Percentiles rank a stretch among this genome's conserved stretches.
phyloP scores from a whole-genome alignment of 1,140 invertebrate genomes.

The Bombus balteatus region DNA sequence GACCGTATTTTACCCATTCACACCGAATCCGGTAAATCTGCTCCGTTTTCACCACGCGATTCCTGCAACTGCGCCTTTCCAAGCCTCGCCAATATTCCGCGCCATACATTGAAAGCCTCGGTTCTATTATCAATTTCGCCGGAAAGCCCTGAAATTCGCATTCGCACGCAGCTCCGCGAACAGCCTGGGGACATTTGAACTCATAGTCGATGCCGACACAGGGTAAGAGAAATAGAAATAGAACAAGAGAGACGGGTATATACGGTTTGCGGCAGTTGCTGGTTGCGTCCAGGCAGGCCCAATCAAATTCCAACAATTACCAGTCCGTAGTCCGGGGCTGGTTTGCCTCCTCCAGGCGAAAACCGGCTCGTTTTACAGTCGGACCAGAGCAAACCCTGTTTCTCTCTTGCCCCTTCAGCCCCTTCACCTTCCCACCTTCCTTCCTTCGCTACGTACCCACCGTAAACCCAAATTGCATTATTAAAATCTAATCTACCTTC shows the following conservation, averaged over 20 bases:
- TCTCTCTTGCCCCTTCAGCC: not conserved
- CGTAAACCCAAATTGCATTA: slow-evolving; percentile 79
- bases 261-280: slow-evolving; percentile 16
- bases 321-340: slow-evolving; percentile 69
- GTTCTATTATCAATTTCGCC: slow-evolving; percentile 58
- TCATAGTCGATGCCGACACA: slow-evolving; percentile 29
- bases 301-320: slow-evolving; percentile 79
- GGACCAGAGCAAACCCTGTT: slow-evolving; percentile 15
- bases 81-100: not conserved
- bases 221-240: not conserved
- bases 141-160: slow-evolving; percentile 51
- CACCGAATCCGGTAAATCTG: not conserved
- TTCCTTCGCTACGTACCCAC: slow-evolving; percentile 32
- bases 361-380: slow-evolving; percentile 73
- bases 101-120: not conserved
- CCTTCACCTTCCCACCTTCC: not conserved
- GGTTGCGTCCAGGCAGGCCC: slow-evolving; percentile 54
- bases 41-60: not conserved
- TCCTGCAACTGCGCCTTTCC: not conserved
- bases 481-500: slow-evolving; percentile 81
- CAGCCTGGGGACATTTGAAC: slow-evolving; percentile 50
- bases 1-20: not conserved
- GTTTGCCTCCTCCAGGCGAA: slow-evolving; percentile 73
- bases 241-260: not conserved
- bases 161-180: slow-evolving; percentile 33